Conservation (phyloP, 1,140 invertebrate species). For the Drosophila fuyamai region DNA sequence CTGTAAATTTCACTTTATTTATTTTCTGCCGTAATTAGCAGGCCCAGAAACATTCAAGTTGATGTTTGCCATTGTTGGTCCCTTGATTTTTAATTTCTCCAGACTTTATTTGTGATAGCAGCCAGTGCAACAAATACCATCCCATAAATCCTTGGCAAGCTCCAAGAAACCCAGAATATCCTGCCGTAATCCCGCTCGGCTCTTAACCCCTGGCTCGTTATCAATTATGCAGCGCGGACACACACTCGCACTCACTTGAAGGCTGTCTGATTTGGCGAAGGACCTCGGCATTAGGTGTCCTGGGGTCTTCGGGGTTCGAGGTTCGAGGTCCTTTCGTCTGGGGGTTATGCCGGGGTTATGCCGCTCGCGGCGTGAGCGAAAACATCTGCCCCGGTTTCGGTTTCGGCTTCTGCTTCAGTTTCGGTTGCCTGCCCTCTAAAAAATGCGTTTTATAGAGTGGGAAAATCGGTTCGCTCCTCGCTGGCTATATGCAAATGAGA, state of each 20-base stretch:
- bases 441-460: constrained; percentile 20
- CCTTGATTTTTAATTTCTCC: background rate
- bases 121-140: background rate
- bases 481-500: constrained; percentile 70
- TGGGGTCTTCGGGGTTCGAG: background rate
- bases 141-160: background rate
- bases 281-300: constrained; percentile 7
- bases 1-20: too few relatives aligned
- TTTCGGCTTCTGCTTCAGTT: constrained; percentile 6
- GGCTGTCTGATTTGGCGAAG: constrained; percentile 10
- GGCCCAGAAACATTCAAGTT: too few relatives aligned
- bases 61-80: too few relatives aligned
- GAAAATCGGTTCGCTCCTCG: constrained; percentile 18
- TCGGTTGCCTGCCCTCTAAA: constrained; percentile 44
- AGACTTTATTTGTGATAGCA: background rate
- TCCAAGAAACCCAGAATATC: background rate
- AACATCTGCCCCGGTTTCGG: constrained; percentile 64
- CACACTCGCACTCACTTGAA: constrained; percentile 1
- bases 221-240: constrained; percentile 30
- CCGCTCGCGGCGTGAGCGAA: constrained; percentile 50
- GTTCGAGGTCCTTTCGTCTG: background rate
- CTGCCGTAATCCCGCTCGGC: background rate
- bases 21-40: too few relatives aligned
- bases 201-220: constrained; percentile 3
- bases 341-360: constrained; percentile 8